Evolutionary conservation across 2,797 vertebrate genomes (phyloP), one percentile per base, ranked within the genome.

Genomic region (Enteromius unitaeniatus): DNA sequence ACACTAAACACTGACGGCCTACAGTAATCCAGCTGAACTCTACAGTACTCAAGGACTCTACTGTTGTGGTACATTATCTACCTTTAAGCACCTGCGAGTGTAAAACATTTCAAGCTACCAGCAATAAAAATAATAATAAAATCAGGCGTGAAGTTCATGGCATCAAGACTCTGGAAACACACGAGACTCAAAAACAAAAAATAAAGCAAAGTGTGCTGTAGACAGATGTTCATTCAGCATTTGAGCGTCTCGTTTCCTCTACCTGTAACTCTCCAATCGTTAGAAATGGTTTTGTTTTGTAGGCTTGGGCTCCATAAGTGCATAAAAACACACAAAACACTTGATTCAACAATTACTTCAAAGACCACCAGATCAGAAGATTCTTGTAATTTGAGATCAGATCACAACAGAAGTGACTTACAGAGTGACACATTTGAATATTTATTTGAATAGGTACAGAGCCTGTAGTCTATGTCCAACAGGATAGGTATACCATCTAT

Each of bases 371-470:
- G 45, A 47, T 15, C 14, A 31, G 26, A 31, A 17, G 60, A 28
- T 31, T 31, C 6, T 31, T 34, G n/a, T 19, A 51, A n/a, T 68
- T 3, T 23, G 1, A 5, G 37, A 42, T 37, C 17, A 67, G 26
- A 64, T 28, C 28, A 34, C 17, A 0, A 19, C 13, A 26, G 14
- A 23, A 68, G 4, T 1, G 68, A 26, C 6, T 40, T 42, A 10
- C 26, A 51, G 6, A 40, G 81, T 87, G 80, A 26, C 93, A 94
- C 91, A 92, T 97, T 97, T 98, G 96, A 97, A 97, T 95, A 96
- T 99, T 99, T 99, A 99, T 99, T 99, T 95, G 97, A 94, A 94
- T 97, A 96, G 96, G 97, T 97, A 96, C 96, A 96, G 97, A 97
- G 96, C 95, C 95, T 96, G 95, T 93, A 95, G 90, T 85, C 68